Evolutionary conservation across 2,888 invertebrate species (phyloP), one percentile per base, ranked within the genome.

Genomic region (Aspidiotus destructor): DNA sequence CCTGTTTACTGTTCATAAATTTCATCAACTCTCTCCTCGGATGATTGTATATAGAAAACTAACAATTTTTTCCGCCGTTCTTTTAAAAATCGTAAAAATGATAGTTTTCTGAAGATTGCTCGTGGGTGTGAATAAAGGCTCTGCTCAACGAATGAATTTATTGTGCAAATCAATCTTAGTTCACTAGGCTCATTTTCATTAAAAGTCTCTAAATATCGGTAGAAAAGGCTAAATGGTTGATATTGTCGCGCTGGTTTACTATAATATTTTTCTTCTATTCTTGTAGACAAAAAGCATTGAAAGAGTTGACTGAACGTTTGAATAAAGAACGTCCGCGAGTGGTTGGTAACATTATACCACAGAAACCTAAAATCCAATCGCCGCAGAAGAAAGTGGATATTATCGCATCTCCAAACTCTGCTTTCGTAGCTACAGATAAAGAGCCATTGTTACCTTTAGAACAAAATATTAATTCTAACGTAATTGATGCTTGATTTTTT

Each of bases 381-480:
- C 67, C 60, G 10, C 58, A 58, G 40, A 60, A 67, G 52, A 67
- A 40, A 48, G n/a, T 48, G 11, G 48, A 48, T 6, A n/a, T n/a
- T 2, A 13, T n/a, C n/a, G 10, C 48, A n/a, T 48, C 48, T 11
- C n/a, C 48, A 13, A n/a, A 11, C n/a, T 48, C 48, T 48, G 48
- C 48, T 3, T 48, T 48, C n/a, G n/a, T 48, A 11, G 48, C 10
- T 48, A n/a, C 48, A 11, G 48, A 48, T 13, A 48, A 48, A n/a
- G 48, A 48, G n/a, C 48, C 48, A 13, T 48, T 48, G 48, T 13
- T 48, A 48, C n/a, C 48, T 13, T 13, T 13, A 13, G 73, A 81
- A 81, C 15, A 80, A 77, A 73, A 28, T 28, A 28, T 28, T 28
- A 28, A 28, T 3, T 28, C 28, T 28, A 28, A 28, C 28, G 28